phyloP scores from a whole-genome alignment of 2,113 vertebrate species.

The Hylia prasina region DNA sequence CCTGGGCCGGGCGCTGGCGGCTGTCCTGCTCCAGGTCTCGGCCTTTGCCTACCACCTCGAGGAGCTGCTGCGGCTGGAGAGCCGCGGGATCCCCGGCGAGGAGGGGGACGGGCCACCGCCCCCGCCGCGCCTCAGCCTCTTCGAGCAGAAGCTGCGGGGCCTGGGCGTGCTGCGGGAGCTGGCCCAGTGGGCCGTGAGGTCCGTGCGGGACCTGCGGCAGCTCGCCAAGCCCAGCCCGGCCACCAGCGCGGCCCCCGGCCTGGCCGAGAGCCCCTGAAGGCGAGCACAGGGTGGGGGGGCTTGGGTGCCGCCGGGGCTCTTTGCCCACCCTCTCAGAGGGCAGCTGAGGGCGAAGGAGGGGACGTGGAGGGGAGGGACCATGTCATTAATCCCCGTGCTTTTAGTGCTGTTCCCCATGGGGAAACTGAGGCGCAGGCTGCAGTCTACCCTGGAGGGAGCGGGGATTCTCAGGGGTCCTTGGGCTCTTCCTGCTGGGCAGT shows the following conservation, averaged over 20 bases:
- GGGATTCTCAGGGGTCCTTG: neutral
- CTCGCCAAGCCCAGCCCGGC: slow-evolving; percentile 29
- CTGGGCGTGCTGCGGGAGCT: slow-evolving; percentile 73
- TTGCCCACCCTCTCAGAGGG: neutral
- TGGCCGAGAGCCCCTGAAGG: neutral
- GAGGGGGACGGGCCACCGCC: neutral
- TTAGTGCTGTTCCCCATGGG: neutral
- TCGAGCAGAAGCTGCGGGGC: slow-evolving; percentile 72
- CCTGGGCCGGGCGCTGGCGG: slow-evolving; percentile 58
- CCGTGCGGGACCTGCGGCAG: slow-evolving; percentile 64
- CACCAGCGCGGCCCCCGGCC: neutral
- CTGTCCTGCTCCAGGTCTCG: slow-evolving; percentile 66
- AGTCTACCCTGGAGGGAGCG: fast-evolving
- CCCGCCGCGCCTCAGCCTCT: neutral
- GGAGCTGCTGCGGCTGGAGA: slow-evolving; percentile 68
- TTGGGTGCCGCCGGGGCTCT: neutral
- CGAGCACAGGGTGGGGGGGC: fast-evolving
- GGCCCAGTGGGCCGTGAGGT: slow-evolving; percentile 70
- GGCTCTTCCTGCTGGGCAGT: neutral
- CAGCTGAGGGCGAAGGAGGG: neutral
- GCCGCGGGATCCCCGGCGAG: neutral
- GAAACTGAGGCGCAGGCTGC: fast-evolving
- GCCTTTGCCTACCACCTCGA: slow-evolving; percentile 71
- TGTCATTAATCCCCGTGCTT: neutral
- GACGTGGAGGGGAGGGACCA: fast-evolving